Base-by-base conservation (phyloP, 2,888 invertebrate genomes). In the Prenolepis imparis region DNA sequence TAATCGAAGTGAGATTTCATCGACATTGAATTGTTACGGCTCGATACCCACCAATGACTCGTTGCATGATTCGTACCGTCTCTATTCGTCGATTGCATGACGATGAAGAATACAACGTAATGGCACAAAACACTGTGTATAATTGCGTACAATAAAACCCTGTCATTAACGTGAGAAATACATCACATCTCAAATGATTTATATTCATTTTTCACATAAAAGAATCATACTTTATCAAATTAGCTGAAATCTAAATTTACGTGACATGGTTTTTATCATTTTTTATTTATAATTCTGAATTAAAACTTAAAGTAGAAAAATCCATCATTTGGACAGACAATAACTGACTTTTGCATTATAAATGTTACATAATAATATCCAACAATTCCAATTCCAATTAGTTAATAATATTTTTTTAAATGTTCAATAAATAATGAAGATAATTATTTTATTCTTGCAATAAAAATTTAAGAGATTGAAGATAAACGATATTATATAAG, bases 1-100 rank as follows among this genome's bases (percentile, higher is more conserved):
- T 44, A 59, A 80, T 80, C 78, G 59, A 80, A 80, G 78, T 72
- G 72, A 80, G 78, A 80, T 80, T 80, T 80, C 78, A 80, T 80
- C 78, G 78, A 80, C 78, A 80, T 80, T 80, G 78, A 80, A 59
- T 70, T 32, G 78, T 80, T 36, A 72, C 78, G 72, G 59, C 44
- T 72, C 78, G 78, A 80, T 80, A 70, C 78, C 78, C 78, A 72
- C 59, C 78, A 80, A 80, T 80, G 78, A 80, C 52, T 72, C 72
- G 36, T 72, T 21, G 59, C 72, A 18, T 36, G 72, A 72, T 80
- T 78, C 21, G 70, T 41, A 70, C 59, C 15, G 78, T 80, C 72
- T 80, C 59, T 80, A 70, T 59, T 80, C 78, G 57, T 70, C 32
- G 21, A 18, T 72, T 12, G 59, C 24, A 78, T 12, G 70, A 57